Evolutionary conservation across 2,113 vertebrate genomes (phyloP).

Genomic region (Solea senegalensis): DNA sequence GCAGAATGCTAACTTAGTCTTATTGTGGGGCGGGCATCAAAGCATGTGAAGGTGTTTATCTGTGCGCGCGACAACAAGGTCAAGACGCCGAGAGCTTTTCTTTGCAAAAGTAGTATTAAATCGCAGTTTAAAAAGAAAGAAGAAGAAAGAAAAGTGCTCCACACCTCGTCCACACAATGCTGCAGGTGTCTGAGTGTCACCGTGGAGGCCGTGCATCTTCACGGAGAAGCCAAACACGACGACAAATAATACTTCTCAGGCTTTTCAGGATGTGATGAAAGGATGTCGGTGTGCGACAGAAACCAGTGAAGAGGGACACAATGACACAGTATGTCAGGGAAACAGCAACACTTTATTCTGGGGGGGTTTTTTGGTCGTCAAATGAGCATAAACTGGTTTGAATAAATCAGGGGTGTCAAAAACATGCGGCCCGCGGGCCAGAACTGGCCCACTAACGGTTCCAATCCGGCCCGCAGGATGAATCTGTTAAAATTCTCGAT

Average conservation of each 20-base stretch:
- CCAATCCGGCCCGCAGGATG: too few relatives aligned
- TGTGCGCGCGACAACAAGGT: slow-evolving; percentile 30
- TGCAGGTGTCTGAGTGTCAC: background rate
- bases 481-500: too few relatives aligned
- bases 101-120: too few relatives aligned
- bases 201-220: slow-evolving; percentile 12
- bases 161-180: background rate
- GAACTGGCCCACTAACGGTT: too few relatives aligned
- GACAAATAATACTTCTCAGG: slow-evolving; percentile 45
- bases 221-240: slow-evolving; percentile 44
- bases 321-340: too few relatives aligned
- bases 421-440: too few relatives aligned
- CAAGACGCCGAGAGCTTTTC: slow-evolving; percentile 4
- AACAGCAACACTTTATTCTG: too few relatives aligned
- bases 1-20: slow-evolving; percentile 68
- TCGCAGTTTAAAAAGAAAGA: background rate
- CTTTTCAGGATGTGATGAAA: slow-evolving; percentile 51
- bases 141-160: background rate
- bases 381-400: too few relatives aligned
- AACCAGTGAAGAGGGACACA: background rate
- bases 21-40: slow-evolving; percentile 51
- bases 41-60: slow-evolving; percentile 26
- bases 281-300: slow-evolving; percentile 24
- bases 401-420: too few relatives aligned
- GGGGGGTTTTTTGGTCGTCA: too few relatives aligned